Base-by-base conservation (phyloP, 2,113 vertebrate genomes). In the Pedionomus torquatus region DNA sequence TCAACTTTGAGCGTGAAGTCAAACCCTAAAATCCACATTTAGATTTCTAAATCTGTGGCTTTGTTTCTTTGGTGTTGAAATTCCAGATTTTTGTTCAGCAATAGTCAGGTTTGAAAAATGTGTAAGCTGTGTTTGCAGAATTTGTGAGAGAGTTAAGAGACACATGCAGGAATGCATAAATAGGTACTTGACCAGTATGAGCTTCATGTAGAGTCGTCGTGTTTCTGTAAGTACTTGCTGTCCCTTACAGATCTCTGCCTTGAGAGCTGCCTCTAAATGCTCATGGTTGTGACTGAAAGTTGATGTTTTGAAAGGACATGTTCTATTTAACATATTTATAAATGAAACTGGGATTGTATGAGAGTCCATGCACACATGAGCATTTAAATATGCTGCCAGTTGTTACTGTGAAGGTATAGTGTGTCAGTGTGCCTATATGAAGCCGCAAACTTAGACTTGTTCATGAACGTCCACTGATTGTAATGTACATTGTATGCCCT, bases 211-310 rank as follows among this genome's bases (percentile, higher is more conserved):
- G 24, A 58, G n/a, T 8, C 46, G 5, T 1, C 13, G 26, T 49
- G 20, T 12, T 79, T 48, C 31, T 80, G 1, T 41, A 39, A 41
- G 24, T n/a, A 19, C 18, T 9, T 54, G 18, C 19, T 43, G 1
- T 35, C 21, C 39, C 19, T 21, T 39, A 18, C 28, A 54, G 65
- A 18, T 43, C 18, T 43, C n/a, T 44, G 0, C n/a, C 13, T 37
- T 49, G 39, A 33, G 21, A 71, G 12, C 31, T 66, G 21, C 15
- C 31, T 55, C 31, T 66, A 30, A 39, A 39, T 39, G 17, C 39
- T 10, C 49, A 0, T 17, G 20, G 7, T 76, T 70, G 12, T 33
- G 39, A 48, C 23, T 0, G 2, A 70, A 64, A 17, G 12, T 46
- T 24, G 7, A 33, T 52, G 46, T 43, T 72, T 58, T 48, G 21